Evolutionary conservation across 1,140 invertebrate species (phyloP), one percentile per base, ranked within the genome.

Genomic region (Platyscapa corneri): DNA sequence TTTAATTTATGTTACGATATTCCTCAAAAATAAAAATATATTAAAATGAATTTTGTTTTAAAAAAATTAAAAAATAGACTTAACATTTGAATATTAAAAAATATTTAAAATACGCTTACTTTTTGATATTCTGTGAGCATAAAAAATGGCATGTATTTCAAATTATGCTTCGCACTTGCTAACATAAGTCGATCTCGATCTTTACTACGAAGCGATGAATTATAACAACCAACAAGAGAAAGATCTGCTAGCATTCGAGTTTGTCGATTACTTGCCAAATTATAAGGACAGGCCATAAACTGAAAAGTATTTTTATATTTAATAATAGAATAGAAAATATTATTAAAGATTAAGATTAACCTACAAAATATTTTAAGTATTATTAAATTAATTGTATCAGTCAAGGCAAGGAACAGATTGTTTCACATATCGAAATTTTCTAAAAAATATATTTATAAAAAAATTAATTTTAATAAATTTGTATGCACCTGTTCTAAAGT

Each of bases 241-340:
- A 99, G 94, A 94, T 99, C 98, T 56, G 98, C 97, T 86, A 99
- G 92, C 99, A 99, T 99, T 88, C 99, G 94, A 0, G 99, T 99
- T 94, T 99, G 98, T 84, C 99, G 95, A 94, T 99, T 99, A 88
- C 96, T 96, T 23, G 98, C 99, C 89, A 99, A 94, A 95, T 99
- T 99, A 90, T 96, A 96, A 16, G 96, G 95, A 92, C 99, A 99
- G 37, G 94, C 94, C 88, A 98, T 96, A 93, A 99, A 99, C 92
- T 99, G 95, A 10, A 99, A 92, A 67, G 77, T n/a, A 67, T 49
- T n/a, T 76, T 67, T 46, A 42, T 16, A n/a, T 46, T 5, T 53
- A 30, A 46, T 46, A 65, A 49, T 30, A 76, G 6, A 75, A n/a
- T 30, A 27, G 5, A 16, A 72, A 42, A 72, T 82, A 30, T 27